phyloP scores from a whole-genome alignment of 2,888 invertebrate species.

The Andrena haemorrhoa region DNA sequence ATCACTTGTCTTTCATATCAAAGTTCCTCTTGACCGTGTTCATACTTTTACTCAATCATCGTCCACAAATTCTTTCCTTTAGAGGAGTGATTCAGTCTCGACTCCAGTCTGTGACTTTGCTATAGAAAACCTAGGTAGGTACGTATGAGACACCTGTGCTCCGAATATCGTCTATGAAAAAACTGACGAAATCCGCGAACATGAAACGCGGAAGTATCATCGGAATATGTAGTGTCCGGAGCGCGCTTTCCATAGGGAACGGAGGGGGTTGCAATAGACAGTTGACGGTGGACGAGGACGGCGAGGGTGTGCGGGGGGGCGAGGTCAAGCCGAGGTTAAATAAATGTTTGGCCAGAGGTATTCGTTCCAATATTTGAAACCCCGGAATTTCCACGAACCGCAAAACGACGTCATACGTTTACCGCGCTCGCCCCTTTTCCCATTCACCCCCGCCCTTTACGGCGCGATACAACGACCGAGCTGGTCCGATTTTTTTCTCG shows the following conservation, averaged over 20 bases:
- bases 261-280: background rate
- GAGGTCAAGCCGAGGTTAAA: constrained; percentile 47
- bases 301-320: no score
- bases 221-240: background rate
- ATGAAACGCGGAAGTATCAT: background rate
- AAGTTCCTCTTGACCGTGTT: no score
- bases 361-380: constrained; percentile 66
- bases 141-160: no score
- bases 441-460: constrained; percentile 18
- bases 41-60: no score
- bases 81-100: no score
- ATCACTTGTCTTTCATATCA: no score
- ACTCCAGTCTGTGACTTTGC: no score
- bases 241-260: background rate
- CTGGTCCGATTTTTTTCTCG: constrained; percentile 42
- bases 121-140: no score
- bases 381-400: constrained; percentile 66
- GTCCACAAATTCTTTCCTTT: no score
- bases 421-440: constrained; percentile 46
- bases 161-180: no score
- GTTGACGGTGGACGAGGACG: constrained; percentile 9
- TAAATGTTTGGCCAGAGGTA: constrained; percentile 66
- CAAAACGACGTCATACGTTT: constrained; percentile 66
- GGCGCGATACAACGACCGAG: constrained; percentile 32
- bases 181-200: background rate